A percentile compares a stretch with the other conserved stretches of the same genome.
These are phyloP conservation scores for Pedionomus torquatus DNA, from an alignment of 2,113 vertebrate genomes.

Conservation along the genomic window DNA sequence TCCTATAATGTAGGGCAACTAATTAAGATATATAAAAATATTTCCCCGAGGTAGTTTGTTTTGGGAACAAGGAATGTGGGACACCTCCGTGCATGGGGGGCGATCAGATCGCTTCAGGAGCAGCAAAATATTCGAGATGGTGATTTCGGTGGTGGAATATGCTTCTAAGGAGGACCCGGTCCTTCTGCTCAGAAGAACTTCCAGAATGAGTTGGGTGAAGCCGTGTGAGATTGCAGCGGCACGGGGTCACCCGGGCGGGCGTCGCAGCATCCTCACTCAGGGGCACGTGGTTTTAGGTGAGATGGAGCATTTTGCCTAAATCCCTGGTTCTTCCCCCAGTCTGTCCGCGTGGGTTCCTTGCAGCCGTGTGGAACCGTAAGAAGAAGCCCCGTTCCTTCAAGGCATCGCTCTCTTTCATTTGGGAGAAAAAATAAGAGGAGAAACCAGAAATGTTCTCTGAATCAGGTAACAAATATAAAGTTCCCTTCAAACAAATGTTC, in stretches of 20 bases:
- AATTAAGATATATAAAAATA: conserved; percentile 68
- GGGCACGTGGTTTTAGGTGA: background rate
- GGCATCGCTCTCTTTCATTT: background rate
- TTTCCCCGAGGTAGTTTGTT: conserved; percentile 52
- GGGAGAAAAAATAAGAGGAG: background rate
- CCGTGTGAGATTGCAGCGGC: background rate
- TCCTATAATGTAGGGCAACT: conserved; percentile 51
- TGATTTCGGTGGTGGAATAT: background rate
- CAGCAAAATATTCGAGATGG: background rate
- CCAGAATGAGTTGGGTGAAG: background rate
- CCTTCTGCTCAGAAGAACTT: background rate
- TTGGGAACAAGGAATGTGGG: conserved; percentile 51
- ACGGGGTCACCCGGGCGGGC: too few relatives aligned
- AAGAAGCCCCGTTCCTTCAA: background rate
- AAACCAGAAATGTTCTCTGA: background rate
- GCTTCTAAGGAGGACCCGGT: background rate
- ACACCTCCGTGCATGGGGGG: background rate
- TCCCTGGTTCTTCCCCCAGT: background rate
- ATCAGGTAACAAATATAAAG: background rate
- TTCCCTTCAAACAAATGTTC: background rate
- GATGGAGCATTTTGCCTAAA: background rate
- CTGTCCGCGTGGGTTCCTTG: background rate
- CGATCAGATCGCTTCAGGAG: conserved; percentile 17
- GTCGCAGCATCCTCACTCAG: too few relatives aligned
- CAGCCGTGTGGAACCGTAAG: background rate